Conservation (phyloP, 1,140 invertebrate species). For the Limonius californicus region DNA sequence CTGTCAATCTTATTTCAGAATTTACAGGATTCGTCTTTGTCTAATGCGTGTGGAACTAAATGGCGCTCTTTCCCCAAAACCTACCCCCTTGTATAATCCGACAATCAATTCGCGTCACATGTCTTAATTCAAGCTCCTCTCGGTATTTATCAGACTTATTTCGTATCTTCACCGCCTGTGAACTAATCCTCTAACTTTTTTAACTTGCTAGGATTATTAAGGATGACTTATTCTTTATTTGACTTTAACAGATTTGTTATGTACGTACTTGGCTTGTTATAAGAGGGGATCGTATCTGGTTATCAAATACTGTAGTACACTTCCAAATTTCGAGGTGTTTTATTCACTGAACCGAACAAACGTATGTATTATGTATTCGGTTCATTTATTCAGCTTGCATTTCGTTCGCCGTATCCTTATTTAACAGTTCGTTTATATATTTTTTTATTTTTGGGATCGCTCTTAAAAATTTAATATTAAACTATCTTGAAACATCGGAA, state of each 20-base stretch:
- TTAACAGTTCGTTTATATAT: no score
- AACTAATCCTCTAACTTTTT: constrained; percentile 17
- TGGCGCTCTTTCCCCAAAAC: not conserved
- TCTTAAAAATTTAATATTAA: no score
- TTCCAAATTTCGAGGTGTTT: not conserved
- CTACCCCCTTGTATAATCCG: constrained; percentile 18
- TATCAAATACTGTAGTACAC: no score
- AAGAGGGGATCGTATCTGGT: no score
- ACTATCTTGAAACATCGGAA: no score
- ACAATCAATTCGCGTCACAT: constrained; percentile 23
- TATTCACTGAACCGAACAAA: constrained; percentile 1
- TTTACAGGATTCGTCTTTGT: constrained; percentile 5
- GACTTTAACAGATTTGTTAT: not conserved
- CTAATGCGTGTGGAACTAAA: not conserved
- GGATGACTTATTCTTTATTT: not conserved
- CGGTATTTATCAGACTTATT: constrained; percentile 23
- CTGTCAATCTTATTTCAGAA: constrained; percentile 18
- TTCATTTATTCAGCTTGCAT: constrained; percentile 3
- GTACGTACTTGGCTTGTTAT: not conserved
- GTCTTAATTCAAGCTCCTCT: constrained; percentile 20
- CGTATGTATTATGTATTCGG: constrained; percentile 10
- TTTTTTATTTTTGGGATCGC: no score
- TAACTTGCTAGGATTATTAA: not conserved
- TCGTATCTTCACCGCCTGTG: constrained; percentile 11
- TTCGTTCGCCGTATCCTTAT: not conserved